Conservation (phyloP, 2,888 invertebrate species). For the Aethes cnicana region DNA sequence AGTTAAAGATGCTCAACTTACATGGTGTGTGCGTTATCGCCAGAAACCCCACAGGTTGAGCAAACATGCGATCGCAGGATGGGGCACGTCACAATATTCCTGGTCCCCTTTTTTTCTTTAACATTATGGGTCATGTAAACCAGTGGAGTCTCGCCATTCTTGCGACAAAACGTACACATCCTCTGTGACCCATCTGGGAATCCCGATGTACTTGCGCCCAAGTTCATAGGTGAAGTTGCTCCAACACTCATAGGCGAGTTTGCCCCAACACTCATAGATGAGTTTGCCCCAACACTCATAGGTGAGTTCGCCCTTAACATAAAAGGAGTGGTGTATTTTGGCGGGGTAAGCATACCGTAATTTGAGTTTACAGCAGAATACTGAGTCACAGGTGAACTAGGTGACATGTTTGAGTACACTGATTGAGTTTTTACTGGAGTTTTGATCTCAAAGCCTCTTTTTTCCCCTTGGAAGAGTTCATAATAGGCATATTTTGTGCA, state of each 20-base stretch:
- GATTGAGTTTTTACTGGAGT: constrained; percentile 42
- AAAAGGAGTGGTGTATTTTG: constrained; percentile 4
- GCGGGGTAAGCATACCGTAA: constrained; percentile 16
- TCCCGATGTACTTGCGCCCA: constrained; percentile 31
- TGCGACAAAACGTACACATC: constrained; percentile 69
- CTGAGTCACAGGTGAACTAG: constrained; percentile 27
- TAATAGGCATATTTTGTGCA: constrained; percentile 40
- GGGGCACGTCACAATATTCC: constrained; percentile 63
- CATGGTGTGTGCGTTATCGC: constrained; percentile 74
- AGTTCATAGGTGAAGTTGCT: not conserved
- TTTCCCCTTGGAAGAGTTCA: constrained; percentile 60
- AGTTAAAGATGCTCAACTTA: no score
- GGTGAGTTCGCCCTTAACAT: constrained; percentile 14
- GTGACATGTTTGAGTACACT: constrained; percentile 30
- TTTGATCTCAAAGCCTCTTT: constrained; percentile 44
- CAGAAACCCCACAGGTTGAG: constrained; percentile 58
- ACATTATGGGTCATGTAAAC: constrained; percentile 66
- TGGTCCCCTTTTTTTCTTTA: constrained; percentile 55
- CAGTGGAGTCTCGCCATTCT: constrained; percentile 68
- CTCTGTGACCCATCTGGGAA: constrained; percentile 38
- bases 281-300: not conserved
- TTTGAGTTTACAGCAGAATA: constrained; percentile 12
- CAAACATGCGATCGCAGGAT: constrained; percentile 68
- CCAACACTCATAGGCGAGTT: not conserved
- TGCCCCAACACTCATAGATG: not conserved